Evolutionary conservation across 2,888 invertebrate genomes (phyloP), one percentile per base, ranked within the genome.

Genomic region (Melieria omissa): DNA sequence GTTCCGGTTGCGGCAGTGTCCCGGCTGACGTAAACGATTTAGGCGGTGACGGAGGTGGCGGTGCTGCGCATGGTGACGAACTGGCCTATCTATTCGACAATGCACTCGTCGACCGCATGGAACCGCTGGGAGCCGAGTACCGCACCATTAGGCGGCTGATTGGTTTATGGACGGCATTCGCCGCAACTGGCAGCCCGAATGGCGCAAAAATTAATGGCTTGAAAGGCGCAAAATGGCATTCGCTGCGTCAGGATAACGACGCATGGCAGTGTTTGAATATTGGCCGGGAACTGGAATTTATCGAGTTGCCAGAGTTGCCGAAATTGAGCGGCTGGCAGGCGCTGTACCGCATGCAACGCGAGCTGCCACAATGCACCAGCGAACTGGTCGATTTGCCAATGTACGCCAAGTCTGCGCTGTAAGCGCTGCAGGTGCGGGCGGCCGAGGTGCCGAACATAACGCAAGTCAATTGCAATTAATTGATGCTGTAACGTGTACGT

Each of bases 1-100:
- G 73, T 52, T 77, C 75, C 47, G 79, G 78, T 12, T 65, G 66
- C 42, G 71, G 72, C 44, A 42, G 73, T 42, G 65, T 67, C 57
- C 9, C 41, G 65, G 12, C 12, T 16, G 16, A 16, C 16, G 2
- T 16, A 16, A 16, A 29, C 29, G 29, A 29, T 29, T 29, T 29
- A 29, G 29, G 63, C 42, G 42, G 62, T 16, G 29, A 6, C 8
- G 4, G 46, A 5, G 49, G 65, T 16, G 63, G 9, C 45, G 10
- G 55, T 76, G 80, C 74, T 45, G 80, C 80, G 71, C 82, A 83
- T 76, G 79, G 73, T 46, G 81, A 79, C 71, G 82, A 82, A 54
- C 73, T 80, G 9, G 71, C 78, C 2, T 80, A 79, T 68, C 72
- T 80, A 0, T 80, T 82, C 52, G 76, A 76, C 45, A 79, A 73